phyloP scores from a whole-genome alignment of 2,888 invertebrate species.

The Plusia festucae region DNA sequence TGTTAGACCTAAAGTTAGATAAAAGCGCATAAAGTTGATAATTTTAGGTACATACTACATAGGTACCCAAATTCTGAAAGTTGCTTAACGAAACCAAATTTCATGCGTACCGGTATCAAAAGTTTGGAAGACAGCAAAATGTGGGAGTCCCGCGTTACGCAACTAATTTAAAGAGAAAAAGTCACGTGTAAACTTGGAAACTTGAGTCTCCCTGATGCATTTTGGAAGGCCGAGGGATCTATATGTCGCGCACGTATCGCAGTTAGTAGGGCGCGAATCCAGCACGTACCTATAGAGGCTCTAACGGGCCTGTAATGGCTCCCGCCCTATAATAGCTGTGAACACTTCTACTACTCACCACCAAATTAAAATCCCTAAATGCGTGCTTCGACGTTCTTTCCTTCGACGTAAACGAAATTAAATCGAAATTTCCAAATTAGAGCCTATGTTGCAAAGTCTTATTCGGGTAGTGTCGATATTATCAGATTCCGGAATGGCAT shows the following conservation, averaged over 20 bases:
- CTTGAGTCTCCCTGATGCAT: conserved; percentile 65
- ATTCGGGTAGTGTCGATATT: conserved; percentile 36
- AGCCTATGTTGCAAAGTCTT: conserved; percentile 43
- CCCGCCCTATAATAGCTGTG: conserved; percentile 76
- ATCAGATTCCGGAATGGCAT: conserved; percentile 21
- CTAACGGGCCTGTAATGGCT: conserved; percentile 84
- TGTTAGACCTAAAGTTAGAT: too few relatives aligned
- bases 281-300: conserved; percentile 80
- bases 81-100: conserved; percentile 25
- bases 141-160: conserved; percentile 44
- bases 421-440: conserved; percentile 61
- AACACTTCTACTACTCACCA: conserved; percentile 76
- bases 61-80: conserved; percentile 4
- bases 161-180: conserved; percentile 56
- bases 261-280: conserved; percentile 85
- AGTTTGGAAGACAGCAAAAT: conserved; percentile 39
- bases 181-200: conserved; percentile 58
- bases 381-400: conserved; percentile 58
- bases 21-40: too few relatives aligned
- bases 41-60: too few relatives aligned
- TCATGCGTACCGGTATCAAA: conserved; percentile 22
- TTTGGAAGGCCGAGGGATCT: conserved; percentile 60
- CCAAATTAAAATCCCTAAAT: conserved; percentile 83
- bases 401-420: conserved; percentile 63
- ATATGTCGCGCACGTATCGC: conserved; percentile 79